Evolutionary conservation across 1,140 invertebrate species (phyloP).

Genomic region (Neomicropteryx cornuta): DNA sequence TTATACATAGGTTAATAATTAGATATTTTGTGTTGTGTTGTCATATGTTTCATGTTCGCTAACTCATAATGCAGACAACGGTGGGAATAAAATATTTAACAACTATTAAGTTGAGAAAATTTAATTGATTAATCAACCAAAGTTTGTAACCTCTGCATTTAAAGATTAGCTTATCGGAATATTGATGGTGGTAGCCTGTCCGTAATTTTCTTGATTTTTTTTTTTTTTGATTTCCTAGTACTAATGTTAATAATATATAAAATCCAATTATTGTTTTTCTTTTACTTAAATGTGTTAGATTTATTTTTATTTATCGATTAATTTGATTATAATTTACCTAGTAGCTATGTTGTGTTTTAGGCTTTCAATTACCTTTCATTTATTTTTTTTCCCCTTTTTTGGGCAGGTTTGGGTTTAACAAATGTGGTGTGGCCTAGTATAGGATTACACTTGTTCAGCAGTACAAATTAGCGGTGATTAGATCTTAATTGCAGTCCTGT

Average conservation of each 20-base stretch:
- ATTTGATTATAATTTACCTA: slow-evolving; percentile 13
- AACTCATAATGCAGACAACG: not conserved
- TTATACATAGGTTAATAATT: slow-evolving; percentile 9
- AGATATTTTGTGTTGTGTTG: slow-evolving; percentile 16
- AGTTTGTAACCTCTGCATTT: too few relatives aligned
- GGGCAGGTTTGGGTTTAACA: slow-evolving; percentile 42
- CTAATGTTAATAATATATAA: slow-evolving; percentile 15
- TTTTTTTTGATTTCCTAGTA: too few relatives aligned
- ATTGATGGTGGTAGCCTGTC: not conserved
- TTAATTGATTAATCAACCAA: not conserved
- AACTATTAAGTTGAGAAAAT: not conserved
- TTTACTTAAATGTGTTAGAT: slow-evolving; percentile 16
- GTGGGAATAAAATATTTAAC: not conserved
- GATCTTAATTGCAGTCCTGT: too few relatives aligned
- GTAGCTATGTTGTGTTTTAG: not conserved
- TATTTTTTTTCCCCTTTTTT: slow-evolving; percentile 26
- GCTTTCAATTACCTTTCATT: not conserved
- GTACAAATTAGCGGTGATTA: slow-evolving; percentile 33
- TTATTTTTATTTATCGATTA: slow-evolving; percentile 15
- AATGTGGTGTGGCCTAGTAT: slow-evolving; percentile 41
- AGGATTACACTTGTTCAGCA: slow-evolving; percentile 36
- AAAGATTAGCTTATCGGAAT: not conserved
- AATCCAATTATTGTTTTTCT: slow-evolving; percentile 12
- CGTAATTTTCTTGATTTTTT: too few relatives aligned
- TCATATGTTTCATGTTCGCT: slow-evolving; percentile 5